Evolutionary conservation across 2,113 vertebrate genomes (phyloP), one percentile per base, ranked within the genome.

Genomic region (Neotragus moschatus): DNA sequence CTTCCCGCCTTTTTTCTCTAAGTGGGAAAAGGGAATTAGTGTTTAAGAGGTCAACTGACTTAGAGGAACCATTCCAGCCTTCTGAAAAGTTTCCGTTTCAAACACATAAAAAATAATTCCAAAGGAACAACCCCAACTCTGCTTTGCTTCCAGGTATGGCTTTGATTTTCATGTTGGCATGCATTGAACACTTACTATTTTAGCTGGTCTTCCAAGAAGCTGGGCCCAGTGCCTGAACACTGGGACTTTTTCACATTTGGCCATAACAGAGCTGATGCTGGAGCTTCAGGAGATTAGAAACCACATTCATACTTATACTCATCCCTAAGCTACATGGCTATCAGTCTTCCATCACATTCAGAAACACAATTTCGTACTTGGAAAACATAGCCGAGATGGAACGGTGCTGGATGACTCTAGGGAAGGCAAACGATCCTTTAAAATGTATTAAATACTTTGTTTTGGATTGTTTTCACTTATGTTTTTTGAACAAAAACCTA

Each of bases 121-220:
- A 88, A 98, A 98, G 95, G 95, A 97, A 98, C 91, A 98, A 96
- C 79, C 95, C 96, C 97, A 98, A 77, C 94, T 98, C 80, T 77
- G 94, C 43, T 97, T 97, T 33, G 98, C 96, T 98, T 98, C 97
- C 98, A 99, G 98, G 98, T 98, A 98, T 97, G 98, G 98, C 98
- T 99, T 98, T 98, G 97, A 98, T 98, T 98, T 98, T 96, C 94
- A 94, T 96, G 94, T 98, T 98, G 98, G 98, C 98, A 97, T 89
- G 60, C 56, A 97, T 91, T 97, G 0, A 12, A 88, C 94, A 94
- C 95, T 98, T 94, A 92, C 91, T 98, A 81, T 98, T 97, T 97
- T 97, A 98, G 95, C 91, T 92, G 94, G 97, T 97, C 97, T 73
- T 93, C 60, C 97, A 95, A 66, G 90, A 98, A 98, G 96, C 96